Evolutionary conservation across 2,113 vertebrate species (phyloP), one percentile per base, ranked within the genome.

Genomic region (Actenoides hombroni): DNA sequence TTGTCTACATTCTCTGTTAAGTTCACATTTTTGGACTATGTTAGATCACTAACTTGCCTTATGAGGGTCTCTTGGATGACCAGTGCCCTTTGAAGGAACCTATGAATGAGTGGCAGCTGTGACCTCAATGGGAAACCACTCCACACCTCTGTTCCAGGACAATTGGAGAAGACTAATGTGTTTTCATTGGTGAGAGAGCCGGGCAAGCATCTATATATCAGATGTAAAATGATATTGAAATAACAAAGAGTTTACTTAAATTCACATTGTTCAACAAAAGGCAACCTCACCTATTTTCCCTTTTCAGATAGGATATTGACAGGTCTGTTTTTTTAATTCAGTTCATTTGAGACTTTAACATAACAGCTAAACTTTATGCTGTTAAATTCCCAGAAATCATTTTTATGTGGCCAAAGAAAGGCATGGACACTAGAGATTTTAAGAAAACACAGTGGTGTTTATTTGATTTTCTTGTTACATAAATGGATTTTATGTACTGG

Each of bases 401-500:
- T 98, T 98, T 97, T 97, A 94, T 97, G 97, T 97, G 95, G 94
- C 97, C 88, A 95, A 97, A 97, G 86, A 93, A 97, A 96, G 78
- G 83, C 91, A 96, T 67, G 83, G 95, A 97, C 93, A 96, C 90
- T 94, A 96, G 95, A 96, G 95, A 96, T 97, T 97, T 98, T 96
- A 97, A 95, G 96, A 96, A 97, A 96, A 95, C 92, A 96, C 69
- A 91, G 95, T 78, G 86, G 92, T 96, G 96, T 98, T 98, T 98
- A 98, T 98, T 98, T 97, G 97, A 98, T 98, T 98, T 98, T 97
- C 97, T 96, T 95, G 97, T 97, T 98, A 96, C 96, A 97, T 98
- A 98, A 98, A 97, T 98, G 97, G 97, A 98, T 98, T 98, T 98
- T 97, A 98, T 97, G 98, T 97, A 98, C 97, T 98, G 97, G 97